phyloP scores from a whole-genome alignment of 2,797 vertebrate genomes.

The Syngnathus acus region DNA sequence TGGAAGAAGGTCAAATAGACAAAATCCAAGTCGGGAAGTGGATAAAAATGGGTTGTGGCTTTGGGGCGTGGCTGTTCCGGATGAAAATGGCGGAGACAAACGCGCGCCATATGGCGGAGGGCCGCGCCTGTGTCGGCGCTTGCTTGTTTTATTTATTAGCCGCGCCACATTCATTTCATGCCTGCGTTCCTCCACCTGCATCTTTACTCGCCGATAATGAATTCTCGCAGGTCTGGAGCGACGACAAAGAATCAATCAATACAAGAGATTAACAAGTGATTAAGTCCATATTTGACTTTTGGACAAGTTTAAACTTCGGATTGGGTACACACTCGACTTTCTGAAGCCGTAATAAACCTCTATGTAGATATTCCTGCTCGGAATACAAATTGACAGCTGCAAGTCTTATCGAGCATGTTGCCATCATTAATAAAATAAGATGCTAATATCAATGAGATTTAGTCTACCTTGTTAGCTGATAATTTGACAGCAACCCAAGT shows the following conservation, averaged over 20 bases:
- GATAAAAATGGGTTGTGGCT: background rate
- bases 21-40: background rate
- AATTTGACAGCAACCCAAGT: too few species aligned
- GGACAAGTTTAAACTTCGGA: background rate
- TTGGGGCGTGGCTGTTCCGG: background rate
- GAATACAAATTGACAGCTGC: background rate
- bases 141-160: conserved; percentile 14
- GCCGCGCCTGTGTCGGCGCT: background rate
- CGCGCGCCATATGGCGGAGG: background rate
- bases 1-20: background rate
- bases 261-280: conserved; percentile 3
- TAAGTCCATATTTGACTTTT: conserved; percentile 7
- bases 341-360: background rate
- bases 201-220: conserved; percentile 1
- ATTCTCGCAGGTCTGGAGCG: background rate
- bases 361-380: background rate
- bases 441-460: too few species aligned
- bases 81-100: conserved; percentile 5
- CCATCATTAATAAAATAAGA: background rate
- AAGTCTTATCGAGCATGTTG: background rate
- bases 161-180: conserved; percentile 6
- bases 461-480: too few species aligned
- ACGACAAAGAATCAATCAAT: conserved; percentile 1
- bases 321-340: background rate
- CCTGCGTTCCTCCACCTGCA: conserved; percentile 10